Base-by-base conservation (phyloP, 1,140 invertebrate genomes). In the Pogonognathellus flavescens region DNA sequence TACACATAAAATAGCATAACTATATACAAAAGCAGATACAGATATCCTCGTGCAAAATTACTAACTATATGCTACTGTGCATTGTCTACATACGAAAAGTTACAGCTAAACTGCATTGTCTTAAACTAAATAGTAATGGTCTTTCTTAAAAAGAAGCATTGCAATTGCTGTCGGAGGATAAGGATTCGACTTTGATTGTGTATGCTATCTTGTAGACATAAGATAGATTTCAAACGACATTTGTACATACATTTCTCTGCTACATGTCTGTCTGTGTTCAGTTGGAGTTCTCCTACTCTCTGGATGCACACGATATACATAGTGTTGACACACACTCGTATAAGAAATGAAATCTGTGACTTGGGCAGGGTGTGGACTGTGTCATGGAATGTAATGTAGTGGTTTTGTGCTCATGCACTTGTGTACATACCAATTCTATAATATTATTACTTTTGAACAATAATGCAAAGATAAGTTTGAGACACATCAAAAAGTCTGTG, bases 131-230 rank as follows among this genome's bases (percentile, higher is more conserved):
- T 70, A 70, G 66, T 70, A 31, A 70, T 70, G 66, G 66, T 70
- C 22, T 70, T 70, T 70, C 22, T 70, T 70, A 70, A 70, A 41
- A 70, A 70, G 66, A 70, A 70, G 31, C 66, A 70, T 70, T 70
- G 66, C 66, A 31, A 41, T 70, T 70, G 31, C 31, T 31, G 66
- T 70, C 11, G 10, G 25, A 25, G 66, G 66, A 31, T 41, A 16
- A 22, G 22, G 22, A 70, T 25, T 41, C 22, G 66, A 70, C 25
- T 70, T 70, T 70, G 66, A 70, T 70, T 25, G 22, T 25, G 14
- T 70, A 20, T 60, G 8, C 59, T 60, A 20, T 60, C 59, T 18
- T 60, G 11, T 60, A 20, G 18, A 41, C 31, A 41, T 41, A 41
- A 41, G 31, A 41, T 41, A 41, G 31, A 41, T 41, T 41, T 41